Evolutionary conservation across 2,888 invertebrate species (phyloP), one percentile per base, ranked within the genome.

Genomic region (Corythucha ciliata): DNA sequence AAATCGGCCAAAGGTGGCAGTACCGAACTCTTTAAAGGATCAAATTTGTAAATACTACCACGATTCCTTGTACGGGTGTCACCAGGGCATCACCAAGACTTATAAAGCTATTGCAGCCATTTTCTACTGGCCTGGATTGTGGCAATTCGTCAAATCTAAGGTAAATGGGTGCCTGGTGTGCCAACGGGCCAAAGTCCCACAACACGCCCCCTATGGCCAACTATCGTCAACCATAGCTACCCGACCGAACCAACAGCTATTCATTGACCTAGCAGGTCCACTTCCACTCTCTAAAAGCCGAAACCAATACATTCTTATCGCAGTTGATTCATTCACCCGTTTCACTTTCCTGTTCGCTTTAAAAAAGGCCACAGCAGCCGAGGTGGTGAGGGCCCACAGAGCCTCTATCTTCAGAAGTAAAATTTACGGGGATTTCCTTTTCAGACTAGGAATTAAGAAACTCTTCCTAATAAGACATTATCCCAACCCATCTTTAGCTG

Each of bases 281-380:
- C 24, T 50, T 12, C 50, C 50, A 8, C 12, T 4, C 2, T 41
- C 41, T 2, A 2, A 18, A 16, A 25, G 41, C 3, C 32, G 33
- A n/a, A 2, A 3, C 10, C 41, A 41, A n/a, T 24, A 42, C 25
- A 33, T 50, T 12, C 33, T 50, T 2, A 33, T 50, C n/a, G 50
- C 50, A 7, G 25, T 50, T 20, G 50, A 50, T 24, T 41, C 33
- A 6, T 42, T 50, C 14, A 33, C 41, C 5, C 29, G 41, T 5
- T 50, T 22, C 32, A 32, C 33, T 5, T 20, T 50, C 14, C 14
- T 41, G 3, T 25, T 50, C 18, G 42, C 50, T 2, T 22, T 49
- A 6, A 20, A 12, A 2, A 8, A 24, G 5, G 14, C 32, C 29
- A 40, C 40, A 6, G 24, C 49, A 10, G 12, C 29, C 6, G 14